phyloP scores from a whole-genome alignment of 2,113 vertebrate species.

The Dunckerocampus dactyliophorus region DNA sequence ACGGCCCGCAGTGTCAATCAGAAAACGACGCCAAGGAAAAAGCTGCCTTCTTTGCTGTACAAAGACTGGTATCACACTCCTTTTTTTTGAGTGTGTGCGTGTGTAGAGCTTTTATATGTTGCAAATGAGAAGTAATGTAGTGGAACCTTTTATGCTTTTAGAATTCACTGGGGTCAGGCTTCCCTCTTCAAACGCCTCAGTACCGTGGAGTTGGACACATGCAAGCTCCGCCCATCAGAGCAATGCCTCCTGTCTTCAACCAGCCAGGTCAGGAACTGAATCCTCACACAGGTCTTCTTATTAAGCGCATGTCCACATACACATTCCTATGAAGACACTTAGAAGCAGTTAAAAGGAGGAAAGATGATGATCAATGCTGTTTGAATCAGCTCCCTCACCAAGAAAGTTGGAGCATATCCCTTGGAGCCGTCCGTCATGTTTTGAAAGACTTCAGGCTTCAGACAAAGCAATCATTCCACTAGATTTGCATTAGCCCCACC shows the following conservation, averaged over 20 bases:
- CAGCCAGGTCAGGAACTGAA: slow-evolving; percentile 49
- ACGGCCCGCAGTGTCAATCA: slow-evolving; percentile 87
- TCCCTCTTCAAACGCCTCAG: slow-evolving; percentile 79
- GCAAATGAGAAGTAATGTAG: not conserved
- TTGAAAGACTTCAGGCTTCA: no score
- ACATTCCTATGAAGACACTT: not conserved
- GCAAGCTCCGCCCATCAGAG: slow-evolving; percentile 72
- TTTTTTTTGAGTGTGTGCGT: slow-evolving; percentile 2
- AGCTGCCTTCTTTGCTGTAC: slow-evolving; percentile 87
- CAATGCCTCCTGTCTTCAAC: slow-evolving; percentile 71
- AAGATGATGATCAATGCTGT: no score
- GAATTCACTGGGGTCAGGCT: slow-evolving; percentile 83
- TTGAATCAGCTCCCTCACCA: no score
- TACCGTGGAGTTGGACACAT: slow-evolving; percentile 80
- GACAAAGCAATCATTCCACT: no score
- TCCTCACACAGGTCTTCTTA: not conserved
- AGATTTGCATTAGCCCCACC: no score
- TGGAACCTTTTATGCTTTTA: slow-evolving; percentile 36
- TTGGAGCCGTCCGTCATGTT: no score
- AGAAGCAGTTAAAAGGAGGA: not conserved
- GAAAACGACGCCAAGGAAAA: slow-evolving; percentile 94
- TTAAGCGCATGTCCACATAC: not conserved
- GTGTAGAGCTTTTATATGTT: not conserved
- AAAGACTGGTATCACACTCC: slow-evolving; percentile 80
- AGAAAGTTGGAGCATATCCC: no score